phyloP scores from a whole-genome alignment of 2,888 invertebrate genomes.

The Polydrusus pterygomalis region DNA sequence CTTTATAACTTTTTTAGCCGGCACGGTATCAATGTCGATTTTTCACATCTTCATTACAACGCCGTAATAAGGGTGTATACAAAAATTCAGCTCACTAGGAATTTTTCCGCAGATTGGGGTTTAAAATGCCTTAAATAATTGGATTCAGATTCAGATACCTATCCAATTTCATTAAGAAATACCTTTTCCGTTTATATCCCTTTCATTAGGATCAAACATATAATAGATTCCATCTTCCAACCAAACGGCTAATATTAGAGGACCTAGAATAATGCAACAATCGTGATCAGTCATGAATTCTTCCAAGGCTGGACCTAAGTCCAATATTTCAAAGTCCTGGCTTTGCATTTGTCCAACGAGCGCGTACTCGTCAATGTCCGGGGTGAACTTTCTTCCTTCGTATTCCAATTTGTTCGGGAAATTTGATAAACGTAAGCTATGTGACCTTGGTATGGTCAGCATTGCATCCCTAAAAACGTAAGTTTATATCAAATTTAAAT shows the following conservation, averaged over 20 bases:
- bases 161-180: too few species aligned
- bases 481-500: too few species aligned
- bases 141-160: too few species aligned
- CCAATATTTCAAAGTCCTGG: conserved; percentile 63
- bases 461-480: conserved; percentile 61
- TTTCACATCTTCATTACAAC: too few species aligned
- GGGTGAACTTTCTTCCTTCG: conserved; percentile 62
- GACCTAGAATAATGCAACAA: conserved; percentile 69
- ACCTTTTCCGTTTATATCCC: conserved; percentile 66
- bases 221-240: conserved; percentile 69
- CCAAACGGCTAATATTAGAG: conserved; percentile 70
- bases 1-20: too few species aligned
- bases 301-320: conserved; percentile 66
- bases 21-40: too few species aligned
- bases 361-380: conserved; percentile 65
- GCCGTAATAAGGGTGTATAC: too few species aligned
- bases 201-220: conserved; percentile 72
- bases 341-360: conserved; percentile 68
- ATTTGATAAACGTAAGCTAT: conserved; percentile 58
- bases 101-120: too few species aligned
- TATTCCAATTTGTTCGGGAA: conserved; percentile 63
- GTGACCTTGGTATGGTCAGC: conserved; percentile 59
- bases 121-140: too few species aligned
- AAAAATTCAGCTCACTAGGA: too few species aligned
- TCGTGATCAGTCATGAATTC: conserved; percentile 68